These are phyloP conservation scores for Crocidura indochinensis DNA, from an alignment of 2,797 vertebrate species.

Conservation along the genomic window DNA sequence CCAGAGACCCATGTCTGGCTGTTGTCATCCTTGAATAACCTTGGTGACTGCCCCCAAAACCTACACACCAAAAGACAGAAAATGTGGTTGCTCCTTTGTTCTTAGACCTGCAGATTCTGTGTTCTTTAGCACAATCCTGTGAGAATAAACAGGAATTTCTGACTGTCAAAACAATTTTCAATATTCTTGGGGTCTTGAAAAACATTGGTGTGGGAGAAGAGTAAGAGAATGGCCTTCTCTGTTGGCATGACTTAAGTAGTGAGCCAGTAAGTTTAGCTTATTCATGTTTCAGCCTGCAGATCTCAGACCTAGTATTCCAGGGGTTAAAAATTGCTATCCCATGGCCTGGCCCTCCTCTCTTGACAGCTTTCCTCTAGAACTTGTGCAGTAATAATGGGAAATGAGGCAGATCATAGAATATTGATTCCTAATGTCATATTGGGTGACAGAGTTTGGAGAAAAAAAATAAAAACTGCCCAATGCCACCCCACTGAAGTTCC, in stretches of 20 bases:
- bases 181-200: conserved; percentile 53
- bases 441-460: conserved; percentile 27
- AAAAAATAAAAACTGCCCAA: conserved; percentile 41
- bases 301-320: not conserved
- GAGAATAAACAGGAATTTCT: conserved; percentile 79
- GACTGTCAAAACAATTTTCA: conserved; percentile 82
- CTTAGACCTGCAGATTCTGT: conserved; percentile 21
- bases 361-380: not conserved
- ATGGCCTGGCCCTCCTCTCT: not conserved
- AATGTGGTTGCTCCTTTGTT: not conserved
- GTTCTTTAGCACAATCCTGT: conserved; percentile 82
- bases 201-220: not conserved
- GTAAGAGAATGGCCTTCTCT: no score
- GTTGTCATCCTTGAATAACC: conserved; percentile 84
- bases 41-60: conserved; percentile 52
- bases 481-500: conserved; percentile 57
- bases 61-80: conserved; percentile 67
- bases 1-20: conserved; percentile 75
- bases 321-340: not conserved
- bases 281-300: not conserved
- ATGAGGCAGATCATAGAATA: not conserved
- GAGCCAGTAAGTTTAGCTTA: no score
- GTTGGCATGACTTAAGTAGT: not conserved
- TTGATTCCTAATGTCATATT: not conserved
- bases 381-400: not conserved